phyloP scores from a whole-genome alignment of 2,888 invertebrate genomes.

The Cistogaster globosa region DNA sequence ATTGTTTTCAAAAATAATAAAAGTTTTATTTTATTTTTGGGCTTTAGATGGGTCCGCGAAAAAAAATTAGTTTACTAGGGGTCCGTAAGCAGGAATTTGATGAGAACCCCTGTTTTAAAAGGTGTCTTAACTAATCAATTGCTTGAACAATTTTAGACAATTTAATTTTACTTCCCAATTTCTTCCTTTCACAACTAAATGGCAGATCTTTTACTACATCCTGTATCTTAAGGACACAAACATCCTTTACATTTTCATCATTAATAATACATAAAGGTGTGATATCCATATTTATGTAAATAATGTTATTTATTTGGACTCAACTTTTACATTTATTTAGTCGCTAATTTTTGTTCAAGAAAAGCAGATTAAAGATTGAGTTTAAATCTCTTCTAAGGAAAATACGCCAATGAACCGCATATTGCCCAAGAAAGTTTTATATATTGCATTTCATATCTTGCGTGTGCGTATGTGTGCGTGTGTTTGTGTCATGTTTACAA shows the following conservation, averaged over 20 bases:
- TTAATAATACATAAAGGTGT: conserved; percentile 29
- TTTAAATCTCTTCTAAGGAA: conserved; percentile 21
- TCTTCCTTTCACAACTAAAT: conserved; percentile 14
- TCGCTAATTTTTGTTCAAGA: not conserved
- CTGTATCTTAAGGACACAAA: not conserved
- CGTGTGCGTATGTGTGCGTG: not conserved
- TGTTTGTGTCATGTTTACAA: conserved; percentile 53
- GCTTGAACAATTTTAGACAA: not conserved
- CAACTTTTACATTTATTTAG: conserved; percentile 25
- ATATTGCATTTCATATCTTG: not conserved
- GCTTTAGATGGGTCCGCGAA: no score
- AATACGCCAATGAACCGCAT: conserved; percentile 16
- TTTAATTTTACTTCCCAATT: not conserved
- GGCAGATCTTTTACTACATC: not conserved
- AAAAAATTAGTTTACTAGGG: no score
- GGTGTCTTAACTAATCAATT: conserved; percentile 29
- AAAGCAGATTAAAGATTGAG: conserved; percentile 21
- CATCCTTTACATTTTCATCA: not conserved
- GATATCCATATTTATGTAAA: conserved; percentile 44
- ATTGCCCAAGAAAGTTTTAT: not conserved
- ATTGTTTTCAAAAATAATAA: no score
- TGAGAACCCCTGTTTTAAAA: no score
- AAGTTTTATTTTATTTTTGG: no score
- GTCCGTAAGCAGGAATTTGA: no score
- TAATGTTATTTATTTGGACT: conserved; percentile 42